Percentiles rank a stretch among this genome's conserved stretches.
Evolutionary conservation across 2,888 invertebrate genomes (phyloP).

Genomic region (Allophyes oxyacanthae): DNA sequence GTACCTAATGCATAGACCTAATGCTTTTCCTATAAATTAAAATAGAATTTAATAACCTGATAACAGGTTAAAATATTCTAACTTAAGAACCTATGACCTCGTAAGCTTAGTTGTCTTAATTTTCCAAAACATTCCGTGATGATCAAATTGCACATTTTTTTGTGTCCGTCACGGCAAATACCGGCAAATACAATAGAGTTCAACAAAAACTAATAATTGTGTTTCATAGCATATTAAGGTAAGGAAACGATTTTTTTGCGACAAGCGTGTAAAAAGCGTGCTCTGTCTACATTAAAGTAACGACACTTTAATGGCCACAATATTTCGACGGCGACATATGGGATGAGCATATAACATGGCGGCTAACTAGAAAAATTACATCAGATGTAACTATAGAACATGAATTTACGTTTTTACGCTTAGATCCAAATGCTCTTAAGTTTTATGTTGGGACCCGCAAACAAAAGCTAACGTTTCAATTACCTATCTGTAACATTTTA

Average conservation of each 20-base stretch:
- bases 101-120: conserved; percentile 27
- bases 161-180: conserved; percentile 26
- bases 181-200: conserved; percentile 48
- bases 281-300: conserved; percentile 60
- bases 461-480: too few species aligned
- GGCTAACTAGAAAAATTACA: conserved; percentile 54
- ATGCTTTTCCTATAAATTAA: too few species aligned
- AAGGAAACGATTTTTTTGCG: conserved; percentile 64
- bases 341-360: conserved; percentile 15
- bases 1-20: too few species aligned
- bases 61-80: neutral
- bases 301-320: conserved; percentile 72
- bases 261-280: conserved; percentile 62
- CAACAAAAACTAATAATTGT: conserved; percentile 58
- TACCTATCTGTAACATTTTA: too few species aligned
- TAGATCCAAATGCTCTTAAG: too few species aligned
- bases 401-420: neutral
- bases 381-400: conserved; percentile 8
- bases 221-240: conserved; percentile 61
- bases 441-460: too few species aligned
- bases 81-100: conserved; percentile 22
- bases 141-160: conserved; percentile 45
- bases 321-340: conserved; percentile 62
- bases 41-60: too few species aligned
- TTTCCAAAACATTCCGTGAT: conserved; percentile 43